phyloP scores from a whole-genome alignment of 1,140 invertebrate genomes.

The Chelonus insularis region DNA sequence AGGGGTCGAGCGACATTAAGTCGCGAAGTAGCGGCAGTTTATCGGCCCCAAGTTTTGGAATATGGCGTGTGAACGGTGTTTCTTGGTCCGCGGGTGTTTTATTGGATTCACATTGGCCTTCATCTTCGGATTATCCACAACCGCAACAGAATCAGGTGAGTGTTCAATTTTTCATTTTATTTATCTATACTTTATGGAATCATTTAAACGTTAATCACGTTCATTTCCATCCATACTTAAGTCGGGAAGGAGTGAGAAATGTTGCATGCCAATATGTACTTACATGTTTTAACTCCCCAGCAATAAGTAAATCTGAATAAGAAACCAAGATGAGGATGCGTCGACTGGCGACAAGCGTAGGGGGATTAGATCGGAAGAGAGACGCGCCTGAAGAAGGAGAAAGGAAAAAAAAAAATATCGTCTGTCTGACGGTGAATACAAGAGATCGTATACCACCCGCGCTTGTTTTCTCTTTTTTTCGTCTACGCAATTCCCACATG shows the following conservation, averaged over 20 bases:
- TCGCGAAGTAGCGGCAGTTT: constrained; percentile 9
- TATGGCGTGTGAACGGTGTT: constrained; percentile 49
- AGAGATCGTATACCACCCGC: constrained; percentile 19
- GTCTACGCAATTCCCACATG: not conserved
- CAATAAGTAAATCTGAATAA: not conserved
- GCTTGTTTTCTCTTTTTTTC: not conserved
- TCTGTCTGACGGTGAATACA: not conserved
- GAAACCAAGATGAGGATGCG: not conserved
- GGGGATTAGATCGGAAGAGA: not conserved
- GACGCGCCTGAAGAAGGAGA: not conserved
- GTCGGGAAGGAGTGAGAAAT: not conserved
- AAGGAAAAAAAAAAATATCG: constrained; percentile 10
- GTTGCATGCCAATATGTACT: not conserved
- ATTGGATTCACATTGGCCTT: constrained; percentile 36
- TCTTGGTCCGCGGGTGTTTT: constrained; percentile 31
- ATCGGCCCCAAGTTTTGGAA: constrained; percentile 33
- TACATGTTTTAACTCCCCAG: too few species aligned
- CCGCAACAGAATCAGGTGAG: constrained; percentile 36
- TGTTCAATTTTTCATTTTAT: constrained; percentile 1
- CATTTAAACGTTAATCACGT: not conserved
- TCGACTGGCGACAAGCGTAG: not conserved
- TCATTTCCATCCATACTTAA: not conserved
- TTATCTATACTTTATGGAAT: not conserved
- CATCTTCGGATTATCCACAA: constrained; percentile 28
- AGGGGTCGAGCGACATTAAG: constrained; percentile 8